Conservation (phyloP, 1,140 invertebrate species). For the Aplysia californica region DNA sequence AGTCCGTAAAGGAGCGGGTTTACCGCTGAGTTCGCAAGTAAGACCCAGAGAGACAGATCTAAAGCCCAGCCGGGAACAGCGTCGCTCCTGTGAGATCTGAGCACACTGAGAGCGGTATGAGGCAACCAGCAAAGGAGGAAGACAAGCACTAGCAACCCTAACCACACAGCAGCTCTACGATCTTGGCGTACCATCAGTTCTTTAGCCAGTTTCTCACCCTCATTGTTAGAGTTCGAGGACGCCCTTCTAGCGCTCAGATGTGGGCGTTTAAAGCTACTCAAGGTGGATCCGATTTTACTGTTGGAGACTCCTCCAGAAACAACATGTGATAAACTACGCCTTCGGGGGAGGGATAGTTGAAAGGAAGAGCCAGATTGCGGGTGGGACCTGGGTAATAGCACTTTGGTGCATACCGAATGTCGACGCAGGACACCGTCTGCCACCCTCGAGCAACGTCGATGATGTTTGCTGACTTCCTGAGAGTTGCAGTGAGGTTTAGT, state of each 20-base stretch:
- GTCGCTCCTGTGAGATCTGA: slow-evolving; percentile 34
- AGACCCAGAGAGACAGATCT: slow-evolving; percentile 44
- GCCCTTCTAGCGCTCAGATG: slow-evolving; percentile 9
- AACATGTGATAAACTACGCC: too few species aligned
- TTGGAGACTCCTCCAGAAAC: too few species aligned
- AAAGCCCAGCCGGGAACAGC: slow-evolving; percentile 37
- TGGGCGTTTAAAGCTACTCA: too few species aligned
- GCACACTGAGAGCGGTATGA: slow-evolving; percentile 38
- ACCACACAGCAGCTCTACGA: slow-evolving; percentile 50
- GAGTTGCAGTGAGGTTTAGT: too few species aligned
- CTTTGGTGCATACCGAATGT: too few species aligned
- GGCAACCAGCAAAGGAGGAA: slow-evolving; percentile 58
- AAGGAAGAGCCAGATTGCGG: too few species aligned
- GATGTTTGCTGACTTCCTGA: too few species aligned
- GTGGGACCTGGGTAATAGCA: too few species aligned
- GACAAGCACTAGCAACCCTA: slow-evolving; percentile 51
- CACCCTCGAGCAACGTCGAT: too few species aligned
- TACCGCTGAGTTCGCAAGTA: slow-evolving; percentile 48
- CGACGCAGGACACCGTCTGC: too few species aligned
- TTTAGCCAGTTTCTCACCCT: slow-evolving; percentile 49
- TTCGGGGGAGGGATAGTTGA: too few species aligned
- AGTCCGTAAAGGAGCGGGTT: slow-evolving; percentile 61
- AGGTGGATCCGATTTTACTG: too few species aligned
- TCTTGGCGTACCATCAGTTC: slow-evolving; percentile 53
- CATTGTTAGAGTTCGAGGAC: slow-evolving; percentile 2